Evolutionary conservation across 2,113 vertebrate species (phyloP).

Genomic region (Brachyistius frenatus): DNA sequence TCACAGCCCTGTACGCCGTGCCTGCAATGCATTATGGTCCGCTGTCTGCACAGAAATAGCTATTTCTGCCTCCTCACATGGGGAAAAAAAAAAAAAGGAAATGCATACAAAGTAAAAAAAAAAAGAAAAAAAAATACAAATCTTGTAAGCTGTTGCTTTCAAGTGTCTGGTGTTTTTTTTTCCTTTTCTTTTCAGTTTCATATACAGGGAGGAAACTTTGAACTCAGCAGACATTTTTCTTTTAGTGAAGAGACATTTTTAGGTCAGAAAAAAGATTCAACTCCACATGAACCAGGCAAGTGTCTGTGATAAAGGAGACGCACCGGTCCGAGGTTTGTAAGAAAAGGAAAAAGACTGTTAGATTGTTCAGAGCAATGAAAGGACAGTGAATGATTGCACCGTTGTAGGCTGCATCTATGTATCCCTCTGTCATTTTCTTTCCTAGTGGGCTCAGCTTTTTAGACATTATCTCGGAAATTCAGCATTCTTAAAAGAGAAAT

Average conservation of each 20-base stretch:
- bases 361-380: not conserved
- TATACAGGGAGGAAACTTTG: not conserved
- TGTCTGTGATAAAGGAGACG: conserved; percentile 18
- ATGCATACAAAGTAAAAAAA: not conserved
- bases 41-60: conserved; percentile 16
- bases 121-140: not conserved
- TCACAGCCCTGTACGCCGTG: conserved; percentile 11
- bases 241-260: conserved; percentile 7
- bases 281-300: conserved; percentile 13
- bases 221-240: conserved; percentile 19
- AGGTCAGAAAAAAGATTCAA: conserved; percentile 7
- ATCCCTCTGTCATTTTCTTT: not conserved
- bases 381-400: not conserved
- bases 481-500: not conserved
- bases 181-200: not conserved
- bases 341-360: not conserved
- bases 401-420: not conserved
- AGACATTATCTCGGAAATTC: not conserved
- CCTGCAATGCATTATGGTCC: conserved; percentile 26
- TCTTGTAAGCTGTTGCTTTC: conserved; percentile 15
- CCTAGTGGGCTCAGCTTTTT: not conserved
- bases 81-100: not conserved
- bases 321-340: not conserved
- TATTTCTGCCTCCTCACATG: conserved; percentile 3
- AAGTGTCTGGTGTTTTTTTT: conserved; percentile 1